phyloP scores from a whole-genome alignment of 2,888 invertebrate genomes.

The Dryococelus australis region DNA sequence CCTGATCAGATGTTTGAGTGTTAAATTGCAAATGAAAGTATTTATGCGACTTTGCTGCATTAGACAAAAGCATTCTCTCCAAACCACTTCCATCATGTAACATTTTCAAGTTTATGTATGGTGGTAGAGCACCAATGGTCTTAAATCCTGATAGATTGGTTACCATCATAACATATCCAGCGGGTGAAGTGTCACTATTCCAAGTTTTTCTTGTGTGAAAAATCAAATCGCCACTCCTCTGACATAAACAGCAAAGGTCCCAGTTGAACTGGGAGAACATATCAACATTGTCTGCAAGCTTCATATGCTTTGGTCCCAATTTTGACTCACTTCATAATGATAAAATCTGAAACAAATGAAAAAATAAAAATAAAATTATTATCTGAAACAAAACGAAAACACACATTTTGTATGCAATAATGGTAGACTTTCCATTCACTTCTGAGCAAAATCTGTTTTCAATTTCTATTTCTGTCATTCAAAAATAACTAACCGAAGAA shows the following conservation, averaged over 20 bases:
- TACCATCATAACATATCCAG: background rate
- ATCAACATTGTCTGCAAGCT: background rate
- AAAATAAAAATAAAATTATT: background rate
- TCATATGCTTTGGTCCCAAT: background rate
- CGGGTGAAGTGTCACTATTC: background rate
- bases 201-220: background rate
- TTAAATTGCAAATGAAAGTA: constrained; percentile 6
- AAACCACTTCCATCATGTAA: background rate
- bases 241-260: constrained; percentile 10
- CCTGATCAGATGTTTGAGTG: background rate
- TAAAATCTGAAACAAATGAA: constrained; percentile 3
- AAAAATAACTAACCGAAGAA: background rate
- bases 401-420: background rate
- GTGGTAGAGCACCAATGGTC: background rate
- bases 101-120: background rate
- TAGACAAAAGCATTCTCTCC: background rate
- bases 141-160: background rate
- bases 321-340: background rate
- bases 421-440: background rate
- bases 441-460: background rate
- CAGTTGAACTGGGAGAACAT: background rate
- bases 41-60: background rate
- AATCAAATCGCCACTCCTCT: background rate
- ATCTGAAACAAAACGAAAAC: background rate
- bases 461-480: background rate